Evolutionary conservation across 2,113 vertebrate genomes (phyloP), one percentile per base, ranked within the genome.

Genomic region (Aleadryas rufinucha): DNA sequence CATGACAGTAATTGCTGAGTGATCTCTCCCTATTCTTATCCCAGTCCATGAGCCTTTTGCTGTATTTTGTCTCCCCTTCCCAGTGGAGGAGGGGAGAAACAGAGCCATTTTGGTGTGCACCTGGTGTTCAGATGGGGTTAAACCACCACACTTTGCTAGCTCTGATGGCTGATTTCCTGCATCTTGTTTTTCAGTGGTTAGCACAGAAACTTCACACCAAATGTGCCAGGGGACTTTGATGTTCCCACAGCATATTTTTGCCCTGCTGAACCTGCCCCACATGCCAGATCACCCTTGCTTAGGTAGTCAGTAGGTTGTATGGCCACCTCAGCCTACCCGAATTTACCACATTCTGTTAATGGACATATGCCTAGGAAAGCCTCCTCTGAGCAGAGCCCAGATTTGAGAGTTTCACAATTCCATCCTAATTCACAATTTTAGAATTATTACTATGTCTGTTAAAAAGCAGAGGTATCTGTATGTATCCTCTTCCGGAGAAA

Each of bases 41-140:
- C 17, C 0, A 0, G 39, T 18, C 14, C 30, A 28, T 35, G 11
- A 81, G 4, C 19, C 15, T 52, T 60, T 61, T 54, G 21, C 35
- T 68, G 11, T 41, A 53, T 47, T 68, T 69, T 76, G 13, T 53
- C 39, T 82, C 30, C 24, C 7, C 28, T 68, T 17, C 4, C 11
- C 26, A 16, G 19, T 7, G 41, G 70, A 54, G 47, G 16, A n/a
- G 41, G 26, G 16, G 18, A 47, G 24, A 39, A 20, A 41, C 11
- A 49, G n/a, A 68, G 17, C 6, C 17, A 16, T 61, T 76, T 76
- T 41, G 11, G n/a, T 68, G 17, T 18, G 21, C 18, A 47, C 20
- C 20, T 61, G 39, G 3, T 35, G 30, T 47, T n/a, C 54, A 47
- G 11, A 19, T 24, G 11, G 24, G 13, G 30, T 41, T 52, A 54